Evolutionary conservation across 2,888 invertebrate genomes (phyloP), one percentile per base, ranked within the genome.

Genomic region (Lypha dubia): DNA sequence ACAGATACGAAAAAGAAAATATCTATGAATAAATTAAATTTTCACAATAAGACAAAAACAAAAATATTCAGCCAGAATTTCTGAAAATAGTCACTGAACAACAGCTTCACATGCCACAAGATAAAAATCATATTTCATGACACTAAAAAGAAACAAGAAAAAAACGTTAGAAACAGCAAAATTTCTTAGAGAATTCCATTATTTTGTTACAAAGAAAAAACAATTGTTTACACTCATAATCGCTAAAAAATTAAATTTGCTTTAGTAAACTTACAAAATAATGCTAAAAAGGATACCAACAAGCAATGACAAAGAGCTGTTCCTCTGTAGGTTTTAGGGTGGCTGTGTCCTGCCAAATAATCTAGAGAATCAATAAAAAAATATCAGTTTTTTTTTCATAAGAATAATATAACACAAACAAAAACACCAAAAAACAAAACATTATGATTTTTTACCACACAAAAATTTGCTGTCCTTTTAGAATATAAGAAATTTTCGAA

Each of bases 181-280:
- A 46, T 44, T 13, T 11, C 5, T 3, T 15, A 24, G 13, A n/a
- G 53, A 32, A 56, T 46, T 63, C 44, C 74, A 41, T 32, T 17
- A 44, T 74, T 49, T 60, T 65, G 20, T 74, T n/a, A n/a, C n/a
- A n/a, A n/a, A n/a, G n/a, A n/a, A n/a, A n/a, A n/a, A 73, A 68
- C 24, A 80, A 60, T 84, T 87, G 85, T 87, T 87, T 87, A 85
- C 87, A 86, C 75, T 84, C 71, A 83, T 86, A 87, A 86, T 87
- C 86, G 85, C 83, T 86, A 81, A 87, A 63, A 87, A 87, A 87
- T 86, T 85, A 86, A 86, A 86, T 87, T 87, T 86, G 68, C 49
- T 35, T 24, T 24, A 7, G 11, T 22, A 65, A 79, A 60, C 11
- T 32, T 67, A 28, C 13, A 17, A 65, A 41, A 56, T 56, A 15